phyloP scores from a whole-genome alignment of 1,140 invertebrate species.

The Ctenoplectra terminalis region DNA sequence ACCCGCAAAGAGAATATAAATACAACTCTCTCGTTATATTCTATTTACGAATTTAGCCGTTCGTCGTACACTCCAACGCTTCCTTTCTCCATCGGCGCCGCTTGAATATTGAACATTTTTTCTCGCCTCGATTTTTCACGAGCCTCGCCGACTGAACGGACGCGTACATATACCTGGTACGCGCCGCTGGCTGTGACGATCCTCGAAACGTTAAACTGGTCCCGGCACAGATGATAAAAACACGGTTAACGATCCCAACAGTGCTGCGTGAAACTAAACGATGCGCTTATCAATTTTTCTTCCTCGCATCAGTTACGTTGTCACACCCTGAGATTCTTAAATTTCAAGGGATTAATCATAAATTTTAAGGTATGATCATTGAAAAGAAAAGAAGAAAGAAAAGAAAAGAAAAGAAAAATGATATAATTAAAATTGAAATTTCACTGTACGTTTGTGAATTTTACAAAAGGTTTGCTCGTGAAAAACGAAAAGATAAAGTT shows the following conservation, averaged over 20 bases:
- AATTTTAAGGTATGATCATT: too few relatives aligned
- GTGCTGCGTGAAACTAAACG: neutral
- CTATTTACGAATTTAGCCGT: slow-evolving; percentile 30
- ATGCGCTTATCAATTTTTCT: neutral
- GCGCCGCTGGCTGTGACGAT: neutral
- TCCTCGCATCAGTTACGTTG: too few relatives aligned
- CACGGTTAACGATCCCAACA: slow-evolving; percentile 28
- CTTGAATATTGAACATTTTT: slow-evolving; percentile 39
- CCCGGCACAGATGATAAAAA: neutral
- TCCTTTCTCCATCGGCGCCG: neutral
- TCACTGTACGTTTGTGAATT: neutral
- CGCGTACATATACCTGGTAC: neutral
- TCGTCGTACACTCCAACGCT: slow-evolving; percentile 17
- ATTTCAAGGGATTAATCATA: too few relatives aligned
- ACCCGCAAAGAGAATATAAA: slow-evolving; percentile 42
- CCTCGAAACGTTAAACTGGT: neutral
- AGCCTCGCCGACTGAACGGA: neutral
- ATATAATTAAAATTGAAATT: neutral
- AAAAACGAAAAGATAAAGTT: neutral
- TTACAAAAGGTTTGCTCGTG: neutral
- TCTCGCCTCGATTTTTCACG: slow-evolving; percentile 28
- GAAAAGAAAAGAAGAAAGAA: neutral
- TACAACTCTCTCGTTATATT: slow-evolving; percentile 16
- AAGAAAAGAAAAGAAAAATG: neutral
- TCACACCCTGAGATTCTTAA: too few relatives aligned